These are phyloP conservation scores for Melieria crassipennis DNA, from an alignment of 2,888 invertebrate species.

Conservation along the genomic window DNA sequence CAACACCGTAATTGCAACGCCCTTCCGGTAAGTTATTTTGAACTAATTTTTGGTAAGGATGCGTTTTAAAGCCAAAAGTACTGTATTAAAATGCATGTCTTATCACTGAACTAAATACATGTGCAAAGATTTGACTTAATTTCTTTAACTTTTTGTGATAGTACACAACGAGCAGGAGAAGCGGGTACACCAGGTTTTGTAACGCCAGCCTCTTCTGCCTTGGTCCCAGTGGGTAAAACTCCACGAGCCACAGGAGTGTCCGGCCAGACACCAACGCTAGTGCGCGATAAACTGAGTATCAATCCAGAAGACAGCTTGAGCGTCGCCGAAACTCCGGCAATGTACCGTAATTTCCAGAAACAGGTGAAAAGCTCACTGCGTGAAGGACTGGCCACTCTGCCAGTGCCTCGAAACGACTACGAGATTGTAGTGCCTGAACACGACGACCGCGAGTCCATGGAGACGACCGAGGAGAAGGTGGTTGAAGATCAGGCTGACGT, in stretches of 20 bases:
- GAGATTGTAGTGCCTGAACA: conserved; percentile 97
- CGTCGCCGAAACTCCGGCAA: conserved; percentile 76
- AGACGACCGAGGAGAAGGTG: conserved; percentile 60
- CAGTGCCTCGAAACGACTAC: conserved; percentile 95
- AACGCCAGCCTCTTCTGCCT: conserved; percentile 68
- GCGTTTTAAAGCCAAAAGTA: conserved; percentile 40
- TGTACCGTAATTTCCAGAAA: conserved; percentile 75
- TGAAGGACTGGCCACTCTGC: conserved; percentile 82
- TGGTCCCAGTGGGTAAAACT: conserved; percentile 63
- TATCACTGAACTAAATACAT: background rate
- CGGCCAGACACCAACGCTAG: conserved; percentile 74
- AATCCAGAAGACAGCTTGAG: conserved; percentile 86
- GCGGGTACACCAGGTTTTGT: conserved; percentile 73
- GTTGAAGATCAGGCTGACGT: conserved; percentile 89
- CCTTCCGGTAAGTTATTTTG: conserved; percentile 71
- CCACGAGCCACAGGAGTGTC: conserved; percentile 41
- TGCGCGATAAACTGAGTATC: conserved; percentile 94
- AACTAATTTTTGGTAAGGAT: too few relatives aligned
- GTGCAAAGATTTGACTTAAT: background rate
- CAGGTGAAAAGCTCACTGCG: conserved; percentile 80
- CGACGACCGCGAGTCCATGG: conserved; percentile 72
- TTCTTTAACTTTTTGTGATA: conserved; percentile 43
- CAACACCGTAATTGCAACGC: conserved; percentile 90
- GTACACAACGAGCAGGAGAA: conserved; percentile 75
- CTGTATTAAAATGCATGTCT: background rate